Base-by-base conservation (phyloP, 2,888 invertebrate species). In the Eristalis intricaria region DNA sequence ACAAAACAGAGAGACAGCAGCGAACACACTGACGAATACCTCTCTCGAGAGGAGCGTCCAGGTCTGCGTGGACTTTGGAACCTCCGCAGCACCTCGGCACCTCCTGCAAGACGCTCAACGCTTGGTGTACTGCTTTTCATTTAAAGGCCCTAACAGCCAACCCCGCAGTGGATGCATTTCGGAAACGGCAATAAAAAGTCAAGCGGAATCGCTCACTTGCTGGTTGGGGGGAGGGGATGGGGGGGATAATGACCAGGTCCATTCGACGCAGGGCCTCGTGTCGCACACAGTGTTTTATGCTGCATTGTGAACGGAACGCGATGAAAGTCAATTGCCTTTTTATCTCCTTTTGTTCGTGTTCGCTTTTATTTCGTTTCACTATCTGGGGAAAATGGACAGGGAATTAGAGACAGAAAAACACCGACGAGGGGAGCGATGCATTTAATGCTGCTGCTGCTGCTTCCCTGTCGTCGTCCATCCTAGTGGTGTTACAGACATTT, bases 301-400 rank as follows among this genome's bases (percentile, higher is more conserved):
- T 70, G 71, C 68, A 58, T 73, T 43, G 60, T 65, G 35, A 26
- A 64, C 26, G 23, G n/a, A 74, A 70, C 61, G n/a, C 63, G 69
- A 80, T 65, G 60, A 87, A 83, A 87, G 87, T 87, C 86, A 84
- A 79, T 83, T 80, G 58, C 19, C 22, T 64, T n/a, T 71, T 50
- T 58, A 61, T 38, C 50, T 60, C 56, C 19, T 63, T 77, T 56
- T 38, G 10, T 69, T 43, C 19, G 26, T 65, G 15, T 43, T 29
- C 29, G 56, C 11, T 58, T 61, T 58, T 69, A 43, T 58, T 22
- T 66, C 40, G 43, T 73, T 75, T 81, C 60, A 23, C 60, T 60
- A 69, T 35, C 23, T 32, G 26, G 15, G 22, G 68, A 26, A 61
- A 4, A 22, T 50, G 50, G 63, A 29, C 3, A 26, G 43, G 26